Percentiles rank a stretch among this genome's conserved stretches.
These are phyloP conservation scores for Cryptops parisi DNA, from an alignment of 2,888 invertebrate genomes.

Conservation along the genomic window DNA sequence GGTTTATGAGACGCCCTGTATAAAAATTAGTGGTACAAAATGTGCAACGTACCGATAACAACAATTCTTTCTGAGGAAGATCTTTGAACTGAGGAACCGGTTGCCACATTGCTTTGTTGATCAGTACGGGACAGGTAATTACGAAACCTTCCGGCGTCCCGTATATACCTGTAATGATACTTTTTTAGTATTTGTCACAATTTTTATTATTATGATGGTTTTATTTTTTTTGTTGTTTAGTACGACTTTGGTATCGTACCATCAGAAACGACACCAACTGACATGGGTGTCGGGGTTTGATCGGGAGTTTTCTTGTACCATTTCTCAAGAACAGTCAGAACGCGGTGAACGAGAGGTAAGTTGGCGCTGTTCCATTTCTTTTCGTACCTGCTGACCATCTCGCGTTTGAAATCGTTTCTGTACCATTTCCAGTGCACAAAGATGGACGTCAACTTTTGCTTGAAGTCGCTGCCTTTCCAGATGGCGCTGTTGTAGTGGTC, in stretches of 20 bases:
- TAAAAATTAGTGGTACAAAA: too few relatives aligned
- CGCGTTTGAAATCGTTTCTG: background rate
- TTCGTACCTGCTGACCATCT: background rate
- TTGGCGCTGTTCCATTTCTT: background rate
- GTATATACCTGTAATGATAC: slow-evolving; percentile 5
- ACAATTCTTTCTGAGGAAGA: too few relatives aligned
- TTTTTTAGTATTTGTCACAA: too few relatives aligned
- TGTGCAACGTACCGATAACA: too few relatives aligned
- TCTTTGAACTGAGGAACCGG: background rate
- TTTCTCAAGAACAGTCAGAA: background rate
- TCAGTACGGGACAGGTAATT: slow-evolving; percentile 4
- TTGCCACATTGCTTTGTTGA: background rate
- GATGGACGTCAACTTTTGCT: background rate
- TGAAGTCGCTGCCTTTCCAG: slow-evolving; percentile 3
- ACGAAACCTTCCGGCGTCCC: slow-evolving; percentile 1
- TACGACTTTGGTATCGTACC: too few relatives aligned
- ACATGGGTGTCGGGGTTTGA: background rate
- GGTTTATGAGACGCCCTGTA: too few relatives aligned
- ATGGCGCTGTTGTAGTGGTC: background rate
- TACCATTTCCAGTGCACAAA: slow-evolving; percentile 10
- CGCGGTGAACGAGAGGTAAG: background rate
- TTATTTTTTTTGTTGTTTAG: too few relatives aligned
- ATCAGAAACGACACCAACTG: slow-evolving; percentile 8
- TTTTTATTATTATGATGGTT: too few relatives aligned
- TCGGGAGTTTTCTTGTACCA: background rate